phyloP scores from a whole-genome alignment of 2,797 vertebrate genomes.

The Lagorchestes hirsutus region DNA sequence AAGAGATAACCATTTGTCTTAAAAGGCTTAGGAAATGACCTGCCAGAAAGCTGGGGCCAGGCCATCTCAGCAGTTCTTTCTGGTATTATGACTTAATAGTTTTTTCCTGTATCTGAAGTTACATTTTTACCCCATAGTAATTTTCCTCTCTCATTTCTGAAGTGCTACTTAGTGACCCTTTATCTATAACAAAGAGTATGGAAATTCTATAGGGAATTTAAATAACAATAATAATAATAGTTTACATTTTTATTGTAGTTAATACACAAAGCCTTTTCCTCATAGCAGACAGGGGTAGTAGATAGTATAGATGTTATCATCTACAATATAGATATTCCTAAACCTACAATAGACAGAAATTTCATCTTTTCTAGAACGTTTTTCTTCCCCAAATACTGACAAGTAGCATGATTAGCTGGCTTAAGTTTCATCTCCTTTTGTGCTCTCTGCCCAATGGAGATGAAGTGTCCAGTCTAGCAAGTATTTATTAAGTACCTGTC shows the following conservation, averaged over 20 bases:
- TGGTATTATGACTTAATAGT: not conserved
- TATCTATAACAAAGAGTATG: not conserved
- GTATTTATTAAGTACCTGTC: not conserved
- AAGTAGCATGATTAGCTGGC: not conserved
- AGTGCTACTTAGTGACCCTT: not conserved
- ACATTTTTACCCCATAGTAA: not conserved
- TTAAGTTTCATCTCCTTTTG: not conserved
- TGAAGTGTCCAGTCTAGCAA: not conserved
- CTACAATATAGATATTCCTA: not conserved
- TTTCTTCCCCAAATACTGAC: not conserved
- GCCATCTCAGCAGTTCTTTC: not conserved
- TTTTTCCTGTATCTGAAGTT: not conserved
- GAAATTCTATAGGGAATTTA: not conserved
- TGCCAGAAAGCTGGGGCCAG: not conserved
- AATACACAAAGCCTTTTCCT: not conserved
- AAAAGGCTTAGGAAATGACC: not conserved
- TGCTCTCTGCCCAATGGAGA: not conserved
- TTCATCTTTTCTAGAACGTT: not conserved
- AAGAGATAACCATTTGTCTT: constrained; percentile 6
- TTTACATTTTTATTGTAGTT: not conserved
- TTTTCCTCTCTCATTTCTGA: not conserved
- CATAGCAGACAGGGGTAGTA: not conserved
- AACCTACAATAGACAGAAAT: not conserved
- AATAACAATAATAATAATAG: not conserved
- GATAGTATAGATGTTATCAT: not conserved